phyloP scores from a whole-genome alignment of 2,113 vertebrate species.

The Oreocharis arfaki region DNA sequence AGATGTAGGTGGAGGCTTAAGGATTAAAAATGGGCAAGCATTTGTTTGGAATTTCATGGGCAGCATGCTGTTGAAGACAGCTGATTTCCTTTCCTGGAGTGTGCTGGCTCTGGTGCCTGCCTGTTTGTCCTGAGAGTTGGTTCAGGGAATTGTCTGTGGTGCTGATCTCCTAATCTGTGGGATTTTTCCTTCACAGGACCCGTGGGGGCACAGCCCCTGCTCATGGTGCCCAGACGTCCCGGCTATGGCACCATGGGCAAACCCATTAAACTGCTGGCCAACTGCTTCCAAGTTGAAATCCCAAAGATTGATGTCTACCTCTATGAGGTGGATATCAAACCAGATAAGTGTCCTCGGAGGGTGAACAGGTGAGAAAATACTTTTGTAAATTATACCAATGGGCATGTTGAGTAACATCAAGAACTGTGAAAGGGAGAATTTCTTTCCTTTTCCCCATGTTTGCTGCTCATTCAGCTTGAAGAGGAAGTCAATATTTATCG shows the following conservation, averaged over 20 bases:
- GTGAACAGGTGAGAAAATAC: slow-evolving; percentile 87
- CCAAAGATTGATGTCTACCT: slow-evolving; percentile 99
- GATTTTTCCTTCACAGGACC: slow-evolving; percentile 75
- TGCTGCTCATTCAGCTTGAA: background rate
- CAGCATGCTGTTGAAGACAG: background rate
- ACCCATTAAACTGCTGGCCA: slow-evolving; percentile 99
- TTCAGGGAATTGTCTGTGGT: background rate
- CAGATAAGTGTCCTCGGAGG: slow-evolving; percentile 97
- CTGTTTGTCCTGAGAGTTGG: background rate
- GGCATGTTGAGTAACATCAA: background rate
- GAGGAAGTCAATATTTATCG: background rate
- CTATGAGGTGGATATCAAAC: slow-evolving; percentile 99
- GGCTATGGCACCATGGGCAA: slow-evolving; percentile 99
- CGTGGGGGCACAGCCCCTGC: slow-evolving; percentile 98
- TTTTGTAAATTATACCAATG: fast-evolving
- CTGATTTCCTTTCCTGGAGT: background rate
- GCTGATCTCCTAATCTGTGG: background rate
- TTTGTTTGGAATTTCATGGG: background rate
- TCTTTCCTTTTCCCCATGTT: background rate
- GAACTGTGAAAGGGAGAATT: background rate
- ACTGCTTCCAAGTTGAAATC: slow-evolving; percentile 99
- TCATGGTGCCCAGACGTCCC: slow-evolving; percentile 95
- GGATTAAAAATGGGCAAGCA: background rate
- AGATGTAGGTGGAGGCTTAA: background rate
- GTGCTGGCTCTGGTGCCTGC: background rate